Percentiles rank a stretch among this genome's conserved stretches.
phyloP scores from a whole-genome alignment of 2,888 invertebrate genomes.

The Zygaena filipendulae region DNA sequence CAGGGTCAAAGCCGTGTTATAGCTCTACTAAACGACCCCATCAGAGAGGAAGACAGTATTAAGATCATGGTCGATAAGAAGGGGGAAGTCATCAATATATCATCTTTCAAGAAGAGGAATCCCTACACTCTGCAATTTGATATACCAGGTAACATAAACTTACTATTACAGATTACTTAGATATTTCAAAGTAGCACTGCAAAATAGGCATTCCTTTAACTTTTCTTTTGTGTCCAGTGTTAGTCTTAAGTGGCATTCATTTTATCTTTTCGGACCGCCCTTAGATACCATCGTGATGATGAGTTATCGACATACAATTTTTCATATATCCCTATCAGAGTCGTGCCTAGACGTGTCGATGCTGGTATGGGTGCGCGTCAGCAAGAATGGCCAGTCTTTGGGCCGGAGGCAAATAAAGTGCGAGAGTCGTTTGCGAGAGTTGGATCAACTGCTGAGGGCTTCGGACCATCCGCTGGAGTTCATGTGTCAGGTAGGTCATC shows the following conservation, averaged over 20 bases:
- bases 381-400: slow-evolving; percentile 82
- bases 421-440: slow-evolving; percentile 83
- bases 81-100: slow-evolving; percentile 80
- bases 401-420: slow-evolving; percentile 89
- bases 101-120: slow-evolving; percentile 81
- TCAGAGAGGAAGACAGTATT: slow-evolving; percentile 80
- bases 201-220: no score
- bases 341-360: slow-evolving; percentile 85
- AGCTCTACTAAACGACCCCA: slow-evolving; percentile 80
- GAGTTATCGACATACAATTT: no score
- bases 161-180: slow-evolving; percentile 16
- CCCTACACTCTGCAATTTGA: slow-evolving; percentile 87
- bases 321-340: no score
- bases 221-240: no score
- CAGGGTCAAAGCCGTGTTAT: slow-evolving; percentile 87
- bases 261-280: no score
- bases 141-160: slow-evolving; percentile 84
- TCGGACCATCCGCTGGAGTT: slow-evolving; percentile 87
- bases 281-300: no score
- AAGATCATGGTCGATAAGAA: slow-evolving; percentile 84
- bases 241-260: no score
- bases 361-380: slow-evolving; percentile 82
- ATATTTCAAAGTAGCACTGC: background rate
- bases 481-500: slow-evolving; percentile 91
- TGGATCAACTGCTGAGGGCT: slow-evolving; percentile 82